Evolutionary conservation across 2,888 invertebrate genomes (phyloP).

Genomic region (Masnerella sp.): DNA sequence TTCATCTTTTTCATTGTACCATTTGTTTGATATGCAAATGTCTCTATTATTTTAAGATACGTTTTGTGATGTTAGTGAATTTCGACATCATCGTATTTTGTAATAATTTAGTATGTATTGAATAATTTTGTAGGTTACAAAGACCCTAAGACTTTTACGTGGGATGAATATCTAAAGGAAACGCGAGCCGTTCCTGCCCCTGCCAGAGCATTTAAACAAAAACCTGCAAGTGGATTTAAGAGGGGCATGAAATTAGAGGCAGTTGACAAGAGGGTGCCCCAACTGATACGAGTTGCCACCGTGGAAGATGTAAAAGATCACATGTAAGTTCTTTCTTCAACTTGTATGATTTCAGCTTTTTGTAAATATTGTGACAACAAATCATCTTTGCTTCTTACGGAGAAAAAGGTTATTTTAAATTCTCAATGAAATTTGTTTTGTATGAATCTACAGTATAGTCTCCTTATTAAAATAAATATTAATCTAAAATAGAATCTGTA

Average conservation of each 20-base stretch:
- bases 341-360: too few relatives aligned
- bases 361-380: too few relatives aligned
- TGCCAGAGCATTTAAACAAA: slow-evolving; percentile 88
- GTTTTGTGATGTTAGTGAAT: too few relatives aligned
- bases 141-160: slow-evolving; percentile 86
- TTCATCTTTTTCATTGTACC: too few relatives aligned
- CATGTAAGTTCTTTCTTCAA: slow-evolving; percentile 65
- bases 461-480: not conserved
- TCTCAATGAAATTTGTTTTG: too few relatives aligned
- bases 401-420: too few relatives aligned
- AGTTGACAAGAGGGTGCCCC: slow-evolving; percentile 90
- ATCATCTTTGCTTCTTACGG: too few relatives aligned
- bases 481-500: not conserved
- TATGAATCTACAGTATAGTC: too few relatives aligned
- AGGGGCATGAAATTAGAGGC: slow-evolving; percentile 92
- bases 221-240: slow-evolving; percentile 88
- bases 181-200: slow-evolving; percentile 88
- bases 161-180: slow-evolving; percentile 89
- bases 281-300: slow-evolving; percentile 90
- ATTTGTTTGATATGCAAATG: too few relatives aligned
- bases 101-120: too few relatives aligned
- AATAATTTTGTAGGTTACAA: slow-evolving; percentile 84
- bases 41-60: too few relatives aligned
- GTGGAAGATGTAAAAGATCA: slow-evolving; percentile 87
- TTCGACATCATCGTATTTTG: too few relatives aligned